phyloP scores from a whole-genome alignment of 1,140 invertebrate species.

The Triops longicaudatus region DNA sequence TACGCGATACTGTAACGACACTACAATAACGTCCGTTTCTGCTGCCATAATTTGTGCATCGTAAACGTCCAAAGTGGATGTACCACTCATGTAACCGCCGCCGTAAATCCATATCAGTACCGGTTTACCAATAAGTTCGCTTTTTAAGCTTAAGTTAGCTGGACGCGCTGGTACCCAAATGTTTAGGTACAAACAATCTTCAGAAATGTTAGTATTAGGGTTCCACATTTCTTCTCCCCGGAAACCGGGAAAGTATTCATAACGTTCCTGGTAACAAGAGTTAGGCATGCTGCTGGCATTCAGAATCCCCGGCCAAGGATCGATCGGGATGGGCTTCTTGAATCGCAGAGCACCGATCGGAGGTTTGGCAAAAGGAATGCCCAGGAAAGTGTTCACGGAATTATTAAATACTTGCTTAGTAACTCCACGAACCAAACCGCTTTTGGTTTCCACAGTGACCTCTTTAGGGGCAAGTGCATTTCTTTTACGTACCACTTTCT shows the following conservation, averaged over 20 bases:
- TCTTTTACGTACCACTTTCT: neutral
- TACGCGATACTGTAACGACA: constrained; percentile 80
- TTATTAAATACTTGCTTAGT: constrained; percentile 64
- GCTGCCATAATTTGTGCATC: constrained; percentile 77
- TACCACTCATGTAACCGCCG: constrained; percentile 84
- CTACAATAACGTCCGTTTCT: constrained; percentile 72
- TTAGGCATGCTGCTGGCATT: constrained; percentile 69
- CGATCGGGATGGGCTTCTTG: constrained; percentile 68
- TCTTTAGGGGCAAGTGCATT: constrained; percentile 49
- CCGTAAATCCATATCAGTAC: constrained; percentile 89
- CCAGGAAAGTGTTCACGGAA: constrained; percentile 69
- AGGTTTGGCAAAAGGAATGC: constrained; percentile 87
- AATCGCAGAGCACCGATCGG: constrained; percentile 80
- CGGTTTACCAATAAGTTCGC: constrained; percentile 43
- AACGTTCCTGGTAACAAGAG: constrained; percentile 62
- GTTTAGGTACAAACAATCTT: constrained; percentile 89
- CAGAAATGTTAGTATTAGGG: constrained; percentile 81
- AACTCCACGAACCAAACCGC: constrained; percentile 64
- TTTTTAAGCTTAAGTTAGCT: constrained; percentile 41
- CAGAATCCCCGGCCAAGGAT: constrained; percentile 73
- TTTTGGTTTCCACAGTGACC: constrained; percentile 67
- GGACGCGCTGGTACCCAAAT: constrained; percentile 78
- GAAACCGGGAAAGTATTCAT: constrained; percentile 80
- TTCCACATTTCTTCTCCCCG: constrained; percentile 94
- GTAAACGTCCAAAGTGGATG: constrained; percentile 78